Base-by-base conservation (phyloP, 2,888 invertebrate species). In the Heliconius cydno region DNA sequence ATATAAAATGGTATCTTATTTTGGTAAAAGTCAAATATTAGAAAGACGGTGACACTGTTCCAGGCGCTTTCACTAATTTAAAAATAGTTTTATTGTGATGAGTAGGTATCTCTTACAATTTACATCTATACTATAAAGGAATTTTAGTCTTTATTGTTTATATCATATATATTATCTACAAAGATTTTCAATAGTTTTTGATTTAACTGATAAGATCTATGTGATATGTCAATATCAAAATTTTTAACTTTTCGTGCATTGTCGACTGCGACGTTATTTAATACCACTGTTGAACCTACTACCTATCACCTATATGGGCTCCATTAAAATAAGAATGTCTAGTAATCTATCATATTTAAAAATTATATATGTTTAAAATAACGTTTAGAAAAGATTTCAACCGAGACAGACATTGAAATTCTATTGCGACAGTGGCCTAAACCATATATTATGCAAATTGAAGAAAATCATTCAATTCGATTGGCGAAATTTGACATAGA, bases 401-500 rank as follows among this genome's bases (percentile, higher is more conserved):
- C 13, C 30, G 30, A 28, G 12, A 60, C 7, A 38, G 15, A 60
- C 25, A 34, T 30, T 74, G 15, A 74, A 38, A 25, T 38, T 74
- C 6, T 63, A 65, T 41, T 60, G 65, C 38, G 34, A 25, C 63
- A 41, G 9, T n/a, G 19, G 34, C 38, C 63, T 10, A 74, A 28
- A 28, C 25, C 60, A 41, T 41, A 41, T 65, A 63, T 63, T 63
- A 65, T 25, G 74, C 25, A 74, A 65, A 41, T 41, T 25, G 13
- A 74, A 25, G 15, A 41, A 65, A 63, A 60, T 52, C n/a, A 74
- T 30, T 65, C 52, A 52, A 38, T 66, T 68, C 38, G 46, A 34
- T 70, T 80, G 60, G 68, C 77, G 74, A 74, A 68, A 78, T 80
- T 67, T 80, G 80, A 78, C 77, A 77, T 22, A 78, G 68, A 74